Percentiles rank a stretch among this genome's conserved stretches.
These are phyloP conservation scores for Cervus canadensis DNA, from an alignment of 2,113 vertebrate genomes.

Conservation along the genomic window DNA sequence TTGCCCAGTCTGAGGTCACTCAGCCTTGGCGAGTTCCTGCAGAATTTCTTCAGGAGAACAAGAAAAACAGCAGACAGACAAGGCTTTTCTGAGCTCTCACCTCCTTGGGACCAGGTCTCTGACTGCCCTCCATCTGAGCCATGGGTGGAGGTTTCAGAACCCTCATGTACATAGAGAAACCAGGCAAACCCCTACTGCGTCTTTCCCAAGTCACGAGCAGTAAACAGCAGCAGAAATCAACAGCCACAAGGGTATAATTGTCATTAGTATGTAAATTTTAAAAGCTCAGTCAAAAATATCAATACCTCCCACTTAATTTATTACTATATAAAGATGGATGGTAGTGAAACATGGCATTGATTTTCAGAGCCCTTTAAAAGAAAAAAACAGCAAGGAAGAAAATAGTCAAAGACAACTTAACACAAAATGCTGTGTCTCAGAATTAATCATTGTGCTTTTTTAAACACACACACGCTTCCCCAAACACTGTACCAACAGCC, in stretches of 20 bases:
- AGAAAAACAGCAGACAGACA: not conserved
- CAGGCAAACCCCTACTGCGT: rapidly evolving
- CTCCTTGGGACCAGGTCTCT: not conserved
- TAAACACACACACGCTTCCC: not conserved
- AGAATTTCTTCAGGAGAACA: not conserved
- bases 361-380: slow-evolving; percentile 91
- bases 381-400: slow-evolving; percentile 87
- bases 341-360: slow-evolving; percentile 88
- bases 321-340: slow-evolving; percentile 98
- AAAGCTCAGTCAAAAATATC: slow-evolving; percentile 88
- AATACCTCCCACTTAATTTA: slow-evolving; percentile 97
- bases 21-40: not conserved
- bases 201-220: not conserved
- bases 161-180: not conserved
- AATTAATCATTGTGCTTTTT: slow-evolving; percentile 81
- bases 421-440: slow-evolving; percentile 85
- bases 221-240: slow-evolving; percentile 76
- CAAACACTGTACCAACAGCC: slow-evolving; percentile 47
- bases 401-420: slow-evolving; percentile 85
- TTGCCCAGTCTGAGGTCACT: not conserved
- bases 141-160: not conserved
- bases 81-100: not conserved
- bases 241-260: slow-evolving; percentile 84
- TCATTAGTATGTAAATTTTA: slow-evolving; percentile 97
- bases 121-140: not conserved